Base-by-base conservation (phyloP, 2,113 vertebrate genomes). In the Brachionichthys hirsutus region DNA sequence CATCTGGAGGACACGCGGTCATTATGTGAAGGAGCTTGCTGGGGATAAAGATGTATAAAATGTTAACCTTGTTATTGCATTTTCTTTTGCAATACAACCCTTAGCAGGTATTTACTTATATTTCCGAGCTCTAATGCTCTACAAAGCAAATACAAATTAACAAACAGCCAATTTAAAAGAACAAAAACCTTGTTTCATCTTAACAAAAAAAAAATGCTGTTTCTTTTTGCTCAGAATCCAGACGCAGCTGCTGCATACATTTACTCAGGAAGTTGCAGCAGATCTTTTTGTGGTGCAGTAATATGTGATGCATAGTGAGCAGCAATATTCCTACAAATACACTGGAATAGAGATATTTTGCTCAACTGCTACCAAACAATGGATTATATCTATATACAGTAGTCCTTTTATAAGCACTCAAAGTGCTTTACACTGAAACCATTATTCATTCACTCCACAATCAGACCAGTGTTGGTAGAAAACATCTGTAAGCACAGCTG, bases 171-270 rank as follows among this genome's bases (percentile, higher is more conserved):
- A 24, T 30, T 30, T 30, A 30, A 30, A 30, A 30, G 5, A 13
- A 12, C 46, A 40, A 14, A 47, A 61, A 53, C 5, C 2, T 2
- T 30, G 1, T 24, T 20, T 38, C 6, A 8, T 30, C 18, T 61
- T 18, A 36, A 16, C 41, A 7, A 6, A 30, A 43, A 60, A 38
- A 71, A 40, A 77, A 73, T 51, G 43, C 47, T 52, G 62, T 57
- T 71, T 61, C 14, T 54, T 53, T 54, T 36, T 20, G 34, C 62
- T 62, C 16, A 60, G 60, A 51, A 38, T 46, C 50, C 15, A 2
- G 30, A 42, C 49, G 58, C 73, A 85, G 74, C 79, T 82, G 67
- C 70, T 75, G 49, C 34, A 72, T 68, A 58, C 67, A 80, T 75
- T 81, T 74, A 79, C 13, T 48, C 63, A 64, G 62, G 51, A 59